Evolutionary conservation across 2,888 invertebrate species (phyloP), one percentile per base, ranked within the genome.

Genomic region (Troilus luridus): DNA sequence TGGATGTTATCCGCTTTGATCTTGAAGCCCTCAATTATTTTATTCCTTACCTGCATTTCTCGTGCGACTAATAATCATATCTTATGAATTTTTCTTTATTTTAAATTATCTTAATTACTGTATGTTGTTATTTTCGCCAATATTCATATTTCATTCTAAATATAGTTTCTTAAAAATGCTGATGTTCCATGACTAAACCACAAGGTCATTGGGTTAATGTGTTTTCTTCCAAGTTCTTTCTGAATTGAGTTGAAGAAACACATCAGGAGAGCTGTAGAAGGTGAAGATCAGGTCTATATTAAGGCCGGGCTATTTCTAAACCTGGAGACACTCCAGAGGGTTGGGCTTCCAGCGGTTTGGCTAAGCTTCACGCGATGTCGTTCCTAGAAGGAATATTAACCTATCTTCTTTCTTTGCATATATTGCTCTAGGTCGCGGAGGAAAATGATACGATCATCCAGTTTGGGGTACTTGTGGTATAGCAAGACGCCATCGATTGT

Each of bases 241-340:
- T 77, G 72, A 77, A 77, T 85, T n/a, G 85, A 85, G 85, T 85
- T 58, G 54, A 85, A 85, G 85, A 85, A 85, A 85, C 85, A 85
- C 85, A 17, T n/a, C n/a, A 11, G 10, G 85, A 85, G 85, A 21
- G 67, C 67, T 89, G n/a, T 54, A 41, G 89, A 89, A 89, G 89
- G 89, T 89, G 89, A 89, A 89, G 89, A 89, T 89, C 89, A 89
- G 5, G 60, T 89, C 89, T 89, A 89, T 64, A 89, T 89, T 64
- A 89, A 89, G 89, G 24, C 54, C 5, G 11, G 27, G 21, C 89
- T 89, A 89, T 89, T 89, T 89, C 89, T 89, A 67, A 21, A 64
- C 14, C 89, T 89, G 89, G 89, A 89, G 60, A 60, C 64, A 64
- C 89, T 89, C 89, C 89, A 89, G 89, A 67, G 85, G n/a, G 56